Base-by-base conservation (phyloP, 2,113 vertebrate species). In the Chionis minor region DNA sequence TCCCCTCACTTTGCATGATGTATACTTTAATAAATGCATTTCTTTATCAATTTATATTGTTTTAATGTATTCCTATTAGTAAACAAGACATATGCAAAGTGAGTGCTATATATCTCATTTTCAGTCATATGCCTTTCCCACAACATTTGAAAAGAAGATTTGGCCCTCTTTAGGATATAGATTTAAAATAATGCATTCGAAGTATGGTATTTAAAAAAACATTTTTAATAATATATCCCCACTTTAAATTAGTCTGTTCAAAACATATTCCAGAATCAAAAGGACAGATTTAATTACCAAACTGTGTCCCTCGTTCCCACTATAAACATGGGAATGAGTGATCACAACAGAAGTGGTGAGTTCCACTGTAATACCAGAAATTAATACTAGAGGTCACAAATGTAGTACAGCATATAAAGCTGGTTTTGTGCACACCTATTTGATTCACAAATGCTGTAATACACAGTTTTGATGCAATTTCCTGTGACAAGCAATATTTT, bases 201-300 rank as follows among this genome's bases (percentile, higher is more conserved):
- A 73, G 30, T 6, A 65, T 6, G 1, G 6, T 35, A 61, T 62
- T 80, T 49, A 0, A 66, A 33, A 86, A 52, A 11, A 8, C 0
- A 20, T n/a, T 92, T 59, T 69, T 32, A 49, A 58, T 78, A 17
- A 47, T 32, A 38, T 26, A 38, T 55, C 15, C 10, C 3, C 14
- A 42, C 17, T 85, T 82, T 62, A 86, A 63, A 67, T 54, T 47
- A 82, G 10, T 15, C n/a, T 75, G 11, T 72, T 86, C 12, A 51
- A 51, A 51, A 51, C 22, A 49, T 23, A 51, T 38, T 80, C 6
- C 19, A 35, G 21, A 77, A 67, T 30, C 18, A 72, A 84, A 71
- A 87, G 20, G 49, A 40, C 9, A 89, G 65, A 42, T 45, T 80
- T 55, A 52, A 67, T 62, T 69, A 79, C 24, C 18, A 69, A 38